phyloP scores from a whole-genome alignment of 2,888 invertebrate genomes.

The Zootermopsis nevadensis region DNA sequence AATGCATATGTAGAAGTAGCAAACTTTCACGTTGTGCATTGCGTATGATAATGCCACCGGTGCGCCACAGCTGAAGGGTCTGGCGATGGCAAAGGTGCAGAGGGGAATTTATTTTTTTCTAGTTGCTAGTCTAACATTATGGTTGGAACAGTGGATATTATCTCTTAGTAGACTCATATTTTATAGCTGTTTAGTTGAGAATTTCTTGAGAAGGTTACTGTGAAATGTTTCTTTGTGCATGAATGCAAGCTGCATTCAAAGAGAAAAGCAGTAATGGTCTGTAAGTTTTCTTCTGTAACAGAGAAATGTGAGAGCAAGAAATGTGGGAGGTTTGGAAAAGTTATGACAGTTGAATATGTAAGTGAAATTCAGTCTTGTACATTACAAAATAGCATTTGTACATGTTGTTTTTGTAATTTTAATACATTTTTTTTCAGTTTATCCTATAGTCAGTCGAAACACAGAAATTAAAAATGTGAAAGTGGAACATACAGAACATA shows the following conservation, averaged over 20 bases:
- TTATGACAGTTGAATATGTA: constrained; percentile 46
- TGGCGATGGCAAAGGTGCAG: neutral
- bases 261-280: neutral
- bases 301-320: neutral
- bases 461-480: neutral
- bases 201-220: constrained; percentile 10
- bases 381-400: neutral
- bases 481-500: neutral
- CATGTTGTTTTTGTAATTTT: neutral
- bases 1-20: neutral
- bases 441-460: neutral
- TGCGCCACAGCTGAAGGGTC: constrained; percentile 9
- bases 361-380: neutral
- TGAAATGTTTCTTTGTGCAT: neutral
- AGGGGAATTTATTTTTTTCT: constrained; percentile 43
- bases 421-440: neutral
- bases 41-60: constrained; percentile 3
- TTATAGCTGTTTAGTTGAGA: constrained; percentile 49
- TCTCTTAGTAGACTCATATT: constrained; percentile 47
- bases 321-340: constrained; percentile 20
- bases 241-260: neutral
- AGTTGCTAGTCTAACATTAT: constrained; percentile 43
- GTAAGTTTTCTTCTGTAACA: constrained; percentile 4
- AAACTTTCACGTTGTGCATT: neutral
- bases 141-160: constrained; percentile 46